A percentile compares a stretch with the other conserved stretches of the same genome.
phyloP scores from a whole-genome alignment of 2,888 invertebrate genomes.

The Philereme vetulata region DNA sequence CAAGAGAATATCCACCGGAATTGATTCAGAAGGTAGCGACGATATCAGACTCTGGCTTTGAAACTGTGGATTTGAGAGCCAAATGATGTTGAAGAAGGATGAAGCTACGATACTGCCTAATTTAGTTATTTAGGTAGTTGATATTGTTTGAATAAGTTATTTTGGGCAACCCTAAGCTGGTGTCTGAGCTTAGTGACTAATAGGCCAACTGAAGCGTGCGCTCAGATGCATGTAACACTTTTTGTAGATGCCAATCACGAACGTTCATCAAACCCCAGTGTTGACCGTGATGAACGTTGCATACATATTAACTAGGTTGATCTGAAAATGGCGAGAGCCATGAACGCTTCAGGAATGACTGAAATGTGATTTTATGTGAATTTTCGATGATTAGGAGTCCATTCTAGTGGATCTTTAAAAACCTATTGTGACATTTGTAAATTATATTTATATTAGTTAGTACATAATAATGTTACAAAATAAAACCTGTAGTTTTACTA shows the following conservation, averaged over 20 bases:
- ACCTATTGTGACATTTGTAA: constrained; percentile 54
- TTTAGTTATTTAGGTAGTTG: constrained; percentile 45
- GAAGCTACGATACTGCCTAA: constrained; percentile 42
- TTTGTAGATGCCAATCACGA: too few species aligned
- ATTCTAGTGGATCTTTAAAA: constrained; percentile 35
- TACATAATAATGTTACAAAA: constrained; percentile 61
- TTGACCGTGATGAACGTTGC: too few species aligned
- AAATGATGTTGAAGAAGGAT: constrained; percentile 46
- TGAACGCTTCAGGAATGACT: constrained; percentile 35
- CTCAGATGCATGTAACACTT: too few species aligned
- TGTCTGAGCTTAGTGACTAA: too few species aligned
- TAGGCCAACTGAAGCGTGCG: too few species aligned
- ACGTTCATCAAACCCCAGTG: too few species aligned
- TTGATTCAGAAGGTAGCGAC: constrained; percentile 63
- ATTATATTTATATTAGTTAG: constrained; percentile 69
- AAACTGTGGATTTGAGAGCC: constrained; percentile 74
- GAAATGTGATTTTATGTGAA: constrained; percentile 38
- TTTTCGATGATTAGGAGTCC: constrained; percentile 25
- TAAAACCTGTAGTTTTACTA: constrained; percentile 4
- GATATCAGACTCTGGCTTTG: constrained; percentile 75
- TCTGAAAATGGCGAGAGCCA: too few species aligned
- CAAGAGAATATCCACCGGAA: constrained; percentile 69
- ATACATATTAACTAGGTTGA: too few species aligned
- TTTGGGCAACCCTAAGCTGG: too few species aligned
- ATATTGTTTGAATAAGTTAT: constrained; percentile 20